Conservation (phyloP, 2,797 vertebrate species). For the Megalops cyprinoides region DNA sequence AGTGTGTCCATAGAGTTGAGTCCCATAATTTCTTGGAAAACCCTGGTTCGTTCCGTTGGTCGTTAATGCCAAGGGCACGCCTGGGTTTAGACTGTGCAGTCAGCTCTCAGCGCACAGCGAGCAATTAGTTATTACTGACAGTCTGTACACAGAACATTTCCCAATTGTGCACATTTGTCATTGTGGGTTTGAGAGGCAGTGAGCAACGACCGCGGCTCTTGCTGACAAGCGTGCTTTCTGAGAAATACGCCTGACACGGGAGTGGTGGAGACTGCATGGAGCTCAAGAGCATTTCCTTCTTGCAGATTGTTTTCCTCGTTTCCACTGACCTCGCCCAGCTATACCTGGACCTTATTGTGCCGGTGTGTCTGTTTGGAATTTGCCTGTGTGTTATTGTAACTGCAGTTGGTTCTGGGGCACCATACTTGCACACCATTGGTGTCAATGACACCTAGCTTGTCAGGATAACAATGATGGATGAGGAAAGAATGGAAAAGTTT, state of each 20-base stretch:
- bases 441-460: neutral
- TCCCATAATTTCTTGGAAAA: constrained; percentile 15
- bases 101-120: constrained; percentile 26
- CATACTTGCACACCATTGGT: neutral
- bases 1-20: neutral
- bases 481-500: neutral
- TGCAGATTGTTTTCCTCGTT: neutral
- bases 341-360: neutral
- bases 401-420: neutral
- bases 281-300: neutral
- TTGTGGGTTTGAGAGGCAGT: constrained; percentile 33
- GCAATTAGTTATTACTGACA: constrained; percentile 39
- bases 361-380: neutral
- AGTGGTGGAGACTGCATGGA: neutral
- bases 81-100: constrained; percentile 19
- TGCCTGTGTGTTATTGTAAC: neutral
- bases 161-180: constrained; percentile 39
- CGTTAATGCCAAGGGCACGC: neutral
- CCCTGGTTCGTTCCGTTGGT: constrained; percentile 3
- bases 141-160: constrained; percentile 29
- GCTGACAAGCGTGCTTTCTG: constrained; percentile 30
- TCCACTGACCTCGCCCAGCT: neutral
- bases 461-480: neutral
- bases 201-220: constrained; percentile 17
- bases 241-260: neutral